phyloP scores from a whole-genome alignment of 35 echinoderm and acorn worm species.

The Anneissia japonica region DNA sequence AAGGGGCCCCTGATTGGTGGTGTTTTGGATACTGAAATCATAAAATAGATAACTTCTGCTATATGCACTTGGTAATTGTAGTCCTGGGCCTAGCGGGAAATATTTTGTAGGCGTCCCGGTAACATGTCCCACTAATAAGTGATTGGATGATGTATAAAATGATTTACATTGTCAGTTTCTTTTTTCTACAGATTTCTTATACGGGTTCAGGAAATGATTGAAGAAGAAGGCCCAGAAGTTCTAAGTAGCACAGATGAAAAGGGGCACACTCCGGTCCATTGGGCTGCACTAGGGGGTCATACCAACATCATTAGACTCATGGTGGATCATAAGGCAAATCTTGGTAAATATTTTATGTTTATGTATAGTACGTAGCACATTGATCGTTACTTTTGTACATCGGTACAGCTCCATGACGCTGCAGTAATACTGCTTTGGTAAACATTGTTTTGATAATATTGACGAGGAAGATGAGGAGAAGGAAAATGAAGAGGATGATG shows the following conservation, averaged over 20 bases:
- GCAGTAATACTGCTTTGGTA: background rate
- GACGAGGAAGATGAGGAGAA: no score
- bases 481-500: no score
- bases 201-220: slow-evolving; percentile 82
- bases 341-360: slow-evolving; percentile 45
- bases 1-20: no score
- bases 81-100: background rate
- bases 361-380: no score
- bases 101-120: background rate
- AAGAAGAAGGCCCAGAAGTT: slow-evolving; percentile 77
- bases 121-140: background rate
- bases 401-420: background rate
- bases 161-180: background rate
- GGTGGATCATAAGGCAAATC: slow-evolving; percentile 73
- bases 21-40: no score
- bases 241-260: slow-evolving; percentile 77
- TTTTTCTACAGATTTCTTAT: slow-evolving; percentile 57
- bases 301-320: slow-evolving; percentile 89
- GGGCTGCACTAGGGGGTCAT: slow-evolving; percentile 82
- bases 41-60: no score
- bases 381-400: background rate
- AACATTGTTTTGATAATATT: background rate
- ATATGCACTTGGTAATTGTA: background rate
- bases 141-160: background rate
- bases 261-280: slow-evolving; percentile 91